phyloP scores from a whole-genome alignment of 2,113 vertebrate genomes.

The Hemiscyllium ocellatum region DNA sequence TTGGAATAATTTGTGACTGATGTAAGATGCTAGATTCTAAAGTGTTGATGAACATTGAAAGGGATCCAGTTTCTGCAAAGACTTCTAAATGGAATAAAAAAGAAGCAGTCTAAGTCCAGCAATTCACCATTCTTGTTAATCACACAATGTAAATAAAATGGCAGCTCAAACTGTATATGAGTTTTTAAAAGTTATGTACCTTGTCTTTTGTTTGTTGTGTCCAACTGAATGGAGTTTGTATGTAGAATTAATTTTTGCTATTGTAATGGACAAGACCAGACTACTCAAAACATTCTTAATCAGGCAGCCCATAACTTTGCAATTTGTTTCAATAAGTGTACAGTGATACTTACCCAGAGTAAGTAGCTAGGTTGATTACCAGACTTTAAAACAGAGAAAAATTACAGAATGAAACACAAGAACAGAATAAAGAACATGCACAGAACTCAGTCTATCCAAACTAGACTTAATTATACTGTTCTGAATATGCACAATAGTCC shows the following conservation, averaged over 20 bases:
- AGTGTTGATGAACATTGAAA: neutral
- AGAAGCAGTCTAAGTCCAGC: neutral
- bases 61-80: neutral
- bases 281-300: too few relatives aligned
- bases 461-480: too few relatives aligned
- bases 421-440: too few relatives aligned
- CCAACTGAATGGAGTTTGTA: neutral
- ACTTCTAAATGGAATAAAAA: neutral
- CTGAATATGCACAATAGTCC: too few relatives aligned
- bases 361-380: too few relatives aligned
- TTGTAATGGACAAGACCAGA: too few relatives aligned
- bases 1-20: neutral
- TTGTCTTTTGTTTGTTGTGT: neutral
- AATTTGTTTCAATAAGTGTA: too few relatives aligned
- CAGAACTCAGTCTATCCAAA: too few relatives aligned
- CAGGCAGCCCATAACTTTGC: too few relatives aligned
- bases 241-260: neutral
- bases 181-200: neutral
- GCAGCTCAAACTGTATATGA: conserved; percentile 9
- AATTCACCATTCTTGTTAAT: neutral
- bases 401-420: too few relatives aligned
- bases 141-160: neutral
- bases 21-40: neutral
- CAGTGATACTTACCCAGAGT: too few relatives aligned
- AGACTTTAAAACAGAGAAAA: too few relatives aligned